phyloP scores from a whole-genome alignment of 92 coral and sea anemone genomes.

The Scolanthus callimorphus region DNA sequence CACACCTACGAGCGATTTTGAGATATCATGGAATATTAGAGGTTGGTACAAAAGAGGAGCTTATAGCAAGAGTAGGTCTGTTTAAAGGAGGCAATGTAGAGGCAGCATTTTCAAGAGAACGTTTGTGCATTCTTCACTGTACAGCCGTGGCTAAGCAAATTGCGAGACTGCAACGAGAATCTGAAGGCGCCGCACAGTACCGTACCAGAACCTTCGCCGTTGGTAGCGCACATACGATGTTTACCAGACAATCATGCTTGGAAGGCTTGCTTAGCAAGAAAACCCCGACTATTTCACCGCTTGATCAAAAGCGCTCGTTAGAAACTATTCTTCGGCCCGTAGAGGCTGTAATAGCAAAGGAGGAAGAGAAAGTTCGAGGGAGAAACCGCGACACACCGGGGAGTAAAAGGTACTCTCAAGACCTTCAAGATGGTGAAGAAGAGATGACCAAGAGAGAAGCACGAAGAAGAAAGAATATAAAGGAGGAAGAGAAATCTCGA shows the following conservation, averaged over 20 bases:
- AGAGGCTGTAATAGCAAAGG: not conserved
- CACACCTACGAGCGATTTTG: too few relatives aligned
- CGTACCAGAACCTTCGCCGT: slow-evolving; percentile 24
- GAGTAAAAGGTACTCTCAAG: too few relatives aligned
- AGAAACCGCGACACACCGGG: too few relatives aligned
- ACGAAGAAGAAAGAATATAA: slow-evolving; percentile 1
- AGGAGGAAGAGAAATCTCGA: slow-evolving; percentile 7
- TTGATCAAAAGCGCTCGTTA: slow-evolving; percentile 15
- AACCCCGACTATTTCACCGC: slow-evolving; percentile 13
- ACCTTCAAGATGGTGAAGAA: too few relatives aligned
- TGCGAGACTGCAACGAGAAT: slow-evolving; percentile 2
- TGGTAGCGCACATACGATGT: slow-evolving; percentile 24
- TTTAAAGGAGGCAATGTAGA: slow-evolving; percentile 30
- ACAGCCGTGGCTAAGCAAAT: slow-evolving; percentile 27
- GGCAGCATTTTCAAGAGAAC: slow-evolving; percentile 56
- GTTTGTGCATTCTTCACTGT: slow-evolving; percentile 30
- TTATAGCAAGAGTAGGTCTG: slow-evolving; percentile 34
- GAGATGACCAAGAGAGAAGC: too few relatives aligned
- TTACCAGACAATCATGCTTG: slow-evolving; percentile 33
- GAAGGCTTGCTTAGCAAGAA: slow-evolving; percentile 7
- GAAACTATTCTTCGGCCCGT: slow-evolving; percentile 12
- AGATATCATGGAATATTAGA: too few relatives aligned
- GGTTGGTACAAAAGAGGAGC: slow-evolving; percentile 57
- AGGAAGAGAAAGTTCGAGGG: slow-evolving; percentile 28
- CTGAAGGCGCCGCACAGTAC: slow-evolving; percentile 8